A percentile compares a stretch with the other conserved stretches of the same genome.
These are phyloP conservation scores for Tetrao urogallus DNA, from an alignment of 2,113 vertebrate species.

Conservation along the genomic window DNA sequence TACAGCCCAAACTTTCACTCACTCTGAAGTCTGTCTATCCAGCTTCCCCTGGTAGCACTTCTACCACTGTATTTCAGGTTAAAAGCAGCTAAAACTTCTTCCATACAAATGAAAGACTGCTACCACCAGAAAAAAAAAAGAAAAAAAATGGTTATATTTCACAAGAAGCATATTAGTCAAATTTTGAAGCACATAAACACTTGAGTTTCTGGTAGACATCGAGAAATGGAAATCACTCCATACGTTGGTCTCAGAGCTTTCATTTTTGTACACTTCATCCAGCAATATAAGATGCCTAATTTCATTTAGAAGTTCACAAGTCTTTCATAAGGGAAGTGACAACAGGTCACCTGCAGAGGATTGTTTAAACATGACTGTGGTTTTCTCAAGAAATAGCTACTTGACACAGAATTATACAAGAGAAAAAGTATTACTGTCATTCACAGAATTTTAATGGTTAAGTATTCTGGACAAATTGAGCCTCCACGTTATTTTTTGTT, in stretches of 20 bases:
- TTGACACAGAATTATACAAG: not conserved
- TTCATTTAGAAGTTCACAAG: not conserved
- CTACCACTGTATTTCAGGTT: not conserved
- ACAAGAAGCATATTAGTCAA: not conserved
- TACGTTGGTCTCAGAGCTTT: not conserved
- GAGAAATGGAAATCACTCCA: constrained; percentile 19
- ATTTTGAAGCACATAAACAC: not conserved
- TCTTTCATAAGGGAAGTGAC: not conserved
- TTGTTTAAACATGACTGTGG: not conserved
- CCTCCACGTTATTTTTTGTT: not conserved
- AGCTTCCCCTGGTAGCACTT: not conserved
- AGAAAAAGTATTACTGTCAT: not conserved
- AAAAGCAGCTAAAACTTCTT: not conserved
- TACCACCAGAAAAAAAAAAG: not conserved
- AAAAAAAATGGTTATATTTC: not conserved
- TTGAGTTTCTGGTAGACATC: constrained; percentile 14
- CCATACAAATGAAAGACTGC: not conserved
- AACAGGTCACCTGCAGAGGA: not conserved
- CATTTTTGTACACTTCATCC: not conserved
- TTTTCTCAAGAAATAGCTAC: not conserved
- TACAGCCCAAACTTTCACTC: not conserved
- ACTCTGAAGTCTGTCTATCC: not conserved
- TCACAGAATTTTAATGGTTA: not conserved
- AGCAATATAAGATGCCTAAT: not conserved
- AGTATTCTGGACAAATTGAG: not conserved